Evolutionary conservation across 1,140 invertebrate species (phyloP), one percentile per base, ranked within the genome.

Genomic region (Drosophila repletoides): DNA sequence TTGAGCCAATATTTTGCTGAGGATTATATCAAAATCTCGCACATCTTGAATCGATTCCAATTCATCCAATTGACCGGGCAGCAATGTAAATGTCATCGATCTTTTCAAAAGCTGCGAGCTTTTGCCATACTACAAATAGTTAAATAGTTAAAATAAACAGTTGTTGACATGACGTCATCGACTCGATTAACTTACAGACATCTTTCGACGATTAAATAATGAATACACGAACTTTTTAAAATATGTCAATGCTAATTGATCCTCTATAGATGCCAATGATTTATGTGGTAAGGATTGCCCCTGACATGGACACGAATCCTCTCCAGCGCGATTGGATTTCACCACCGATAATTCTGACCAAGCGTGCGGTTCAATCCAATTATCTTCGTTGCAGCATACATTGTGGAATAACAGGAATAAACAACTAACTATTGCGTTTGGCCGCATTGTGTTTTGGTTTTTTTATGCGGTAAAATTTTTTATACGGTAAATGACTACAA

Each of bases 221-320:
- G 51, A 14, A 15, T 58, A 80, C 5, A 71, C 65, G 43, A 89
- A 86, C 38, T 88, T 89, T 40, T 68, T 88, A 43, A 86, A 89
- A 53, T 88, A 88, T 5, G 45, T 73, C 10, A 89, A 53, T 9
- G 87, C 66, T 5, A 76, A 31, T 21, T 48, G 72, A 38, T 89
- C 79, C 17, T 73, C 66, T 3, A 56, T n/a, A 6, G 40, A 36
- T 17, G 45, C 71, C 2, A 49, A 41, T 24, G 75, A 60, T 12
- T 40, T 49, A 0, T 46, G 51, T 7, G 34, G 24, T n/a, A n/a
- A n/a, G n/a, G n/a, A n/a, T 17, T 33, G 38, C 24, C 9, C 2
- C 9, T 17, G 29, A 14, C 72, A 73, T 31, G 45, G 24, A 29
- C 67, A 76, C 1, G 45, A 21, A 10, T 71, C 55, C 15, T 41